Conservation (phyloP, 1,140 invertebrate genomes). For the Drosophila kepulauana region DNA sequence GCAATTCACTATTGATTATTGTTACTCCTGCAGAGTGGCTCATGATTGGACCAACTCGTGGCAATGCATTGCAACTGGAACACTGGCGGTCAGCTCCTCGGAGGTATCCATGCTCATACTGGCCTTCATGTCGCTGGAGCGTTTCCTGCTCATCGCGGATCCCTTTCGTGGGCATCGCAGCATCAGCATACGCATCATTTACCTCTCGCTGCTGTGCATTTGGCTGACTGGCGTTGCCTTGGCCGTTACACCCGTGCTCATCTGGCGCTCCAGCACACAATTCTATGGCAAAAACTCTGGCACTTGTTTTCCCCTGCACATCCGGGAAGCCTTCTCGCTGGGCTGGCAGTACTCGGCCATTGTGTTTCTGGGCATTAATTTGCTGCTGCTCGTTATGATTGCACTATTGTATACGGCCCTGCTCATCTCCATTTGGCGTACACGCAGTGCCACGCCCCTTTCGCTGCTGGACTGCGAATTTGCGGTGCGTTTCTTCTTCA, state of each 20-base stretch:
- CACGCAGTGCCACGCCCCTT: slow-evolving; percentile 87
- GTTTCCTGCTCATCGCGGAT: slow-evolving; percentile 90
- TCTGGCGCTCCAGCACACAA: slow-evolving; percentile 87
- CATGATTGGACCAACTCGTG: slow-evolving; percentile 90
- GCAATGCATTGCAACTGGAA: slow-evolving; percentile 88
- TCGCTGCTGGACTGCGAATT: slow-evolving; percentile 89
- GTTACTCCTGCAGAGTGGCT: slow-evolving; percentile 84
- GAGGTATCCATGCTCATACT: slow-evolving; percentile 92
- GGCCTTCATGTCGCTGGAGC: slow-evolving; percentile 91
- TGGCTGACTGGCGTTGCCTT: slow-evolving; percentile 89
- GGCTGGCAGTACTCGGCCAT: slow-evolving; percentile 92
- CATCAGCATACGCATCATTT: slow-evolving; percentile 87
- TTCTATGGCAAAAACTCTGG: slow-evolving; percentile 89
- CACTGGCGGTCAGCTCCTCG: slow-evolving; percentile 89
- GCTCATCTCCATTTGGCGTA: slow-evolving; percentile 88
- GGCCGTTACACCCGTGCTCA: slow-evolving; percentile 89
- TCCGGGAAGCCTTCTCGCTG: slow-evolving; percentile 89
- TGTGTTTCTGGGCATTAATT: slow-evolving; percentile 90
- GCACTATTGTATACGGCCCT: slow-evolving; percentile 88
- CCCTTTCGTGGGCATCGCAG: slow-evolving; percentile 88
- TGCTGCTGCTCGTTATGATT: slow-evolving; percentile 88
- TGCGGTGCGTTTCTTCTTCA: slow-evolving; percentile 90
- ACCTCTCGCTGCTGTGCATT: slow-evolving; percentile 84
- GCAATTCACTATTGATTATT: neutral
- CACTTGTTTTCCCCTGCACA: slow-evolving; percentile 91